Evolutionary conservation across 2,888 invertebrate species (phyloP).

Genomic region (Lasioglossum malachurum): DNA sequence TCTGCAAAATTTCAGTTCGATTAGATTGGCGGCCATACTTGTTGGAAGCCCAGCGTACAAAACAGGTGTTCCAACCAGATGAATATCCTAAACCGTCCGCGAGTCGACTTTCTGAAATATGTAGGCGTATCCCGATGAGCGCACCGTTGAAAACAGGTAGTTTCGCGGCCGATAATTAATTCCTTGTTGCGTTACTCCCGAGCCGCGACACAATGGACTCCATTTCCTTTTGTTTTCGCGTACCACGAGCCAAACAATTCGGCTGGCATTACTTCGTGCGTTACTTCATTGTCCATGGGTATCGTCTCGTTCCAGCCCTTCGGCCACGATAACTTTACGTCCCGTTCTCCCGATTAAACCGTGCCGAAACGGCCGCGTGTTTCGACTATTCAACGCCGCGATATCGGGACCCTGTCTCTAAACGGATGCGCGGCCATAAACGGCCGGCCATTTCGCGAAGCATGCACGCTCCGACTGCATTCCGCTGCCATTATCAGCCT

Average conservation of each 20-base stretch:
- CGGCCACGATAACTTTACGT: slow-evolving; percentile 7
- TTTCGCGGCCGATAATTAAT: not conserved
- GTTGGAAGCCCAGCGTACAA: too few species aligned
- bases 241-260: not conserved
- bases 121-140: not conserved
- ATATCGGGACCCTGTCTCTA: not conserved
- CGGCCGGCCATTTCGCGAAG: not conserved
- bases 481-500: not conserved
- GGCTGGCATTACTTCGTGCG: not conserved
- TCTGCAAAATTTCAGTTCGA: not conserved
- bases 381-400: not conserved
- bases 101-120: not conserved
- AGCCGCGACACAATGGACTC: not conserved
- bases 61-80: not conserved
- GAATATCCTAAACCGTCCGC: too few species aligned
- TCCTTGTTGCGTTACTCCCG: not conserved
- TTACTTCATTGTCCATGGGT: slow-evolving; percentile 1
- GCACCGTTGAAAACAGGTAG: not conserved
- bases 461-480: not conserved
- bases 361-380: slow-evolving; percentile 2
- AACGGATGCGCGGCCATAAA: not conserved
- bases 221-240: not conserved
- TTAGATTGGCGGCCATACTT: not conserved
- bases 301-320: slow-evolving; percentile 9
- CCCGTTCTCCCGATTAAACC: slow-evolving; percentile 3